These are phyloP conservation scores for Xylota segnis DNA, from an alignment of 2,888 invertebrate species.

Conservation along the genomic window DNA sequence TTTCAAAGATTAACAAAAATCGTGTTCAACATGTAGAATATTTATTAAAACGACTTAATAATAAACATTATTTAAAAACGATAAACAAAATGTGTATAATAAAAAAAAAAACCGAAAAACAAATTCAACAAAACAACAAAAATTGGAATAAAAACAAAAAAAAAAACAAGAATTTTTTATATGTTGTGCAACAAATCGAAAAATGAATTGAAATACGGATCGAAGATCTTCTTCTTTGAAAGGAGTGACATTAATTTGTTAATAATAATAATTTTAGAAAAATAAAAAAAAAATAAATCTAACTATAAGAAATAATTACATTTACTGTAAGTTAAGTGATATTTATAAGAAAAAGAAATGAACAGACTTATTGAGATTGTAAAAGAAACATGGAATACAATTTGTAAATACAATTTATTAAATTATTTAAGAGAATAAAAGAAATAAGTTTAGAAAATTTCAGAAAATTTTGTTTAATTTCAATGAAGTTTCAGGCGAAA, in stretches of 20 bases:
- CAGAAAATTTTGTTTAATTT: slow-evolving; percentile 5
- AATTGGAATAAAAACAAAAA: slow-evolving; percentile 33
- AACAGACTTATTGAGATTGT: slow-evolving; percentile 73
- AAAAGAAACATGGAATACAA: slow-evolving; percentile 42
- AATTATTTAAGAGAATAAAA: slow-evolving; percentile 73
- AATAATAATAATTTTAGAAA: slow-evolving; percentile 27
- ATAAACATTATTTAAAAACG: slow-evolving; percentile 10
- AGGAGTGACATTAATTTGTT: slow-evolving; percentile 55
- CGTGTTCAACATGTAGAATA: slow-evolving; percentile 38
- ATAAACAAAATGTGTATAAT: slow-evolving; percentile 56
- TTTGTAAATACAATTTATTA: slow-evolving; percentile 73
- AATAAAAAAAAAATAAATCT: background rate
- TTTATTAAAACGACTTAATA: slow-evolving; percentile 1
- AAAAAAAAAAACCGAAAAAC: no score
- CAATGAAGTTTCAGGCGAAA: background rate
- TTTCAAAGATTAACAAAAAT: slow-evolving; percentile 12
- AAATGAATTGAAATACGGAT: slow-evolving; percentile 50
- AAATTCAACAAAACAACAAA: background rate
- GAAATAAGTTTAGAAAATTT: slow-evolving; percentile 71
- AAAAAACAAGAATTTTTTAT: slow-evolving; percentile 53
- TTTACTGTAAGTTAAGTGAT: slow-evolving; percentile 72
- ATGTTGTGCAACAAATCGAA: slow-evolving; percentile 30
- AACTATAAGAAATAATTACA: slow-evolving; percentile 46
- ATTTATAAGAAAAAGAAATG: slow-evolving; percentile 71
- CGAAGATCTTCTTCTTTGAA: slow-evolving; percentile 46